A percentile compares a stretch with the other conserved stretches of the same genome.
phyloP scores from a whole-genome alignment of 2,888 invertebrate genomes.

The Himalopsyche japonica region DNA sequence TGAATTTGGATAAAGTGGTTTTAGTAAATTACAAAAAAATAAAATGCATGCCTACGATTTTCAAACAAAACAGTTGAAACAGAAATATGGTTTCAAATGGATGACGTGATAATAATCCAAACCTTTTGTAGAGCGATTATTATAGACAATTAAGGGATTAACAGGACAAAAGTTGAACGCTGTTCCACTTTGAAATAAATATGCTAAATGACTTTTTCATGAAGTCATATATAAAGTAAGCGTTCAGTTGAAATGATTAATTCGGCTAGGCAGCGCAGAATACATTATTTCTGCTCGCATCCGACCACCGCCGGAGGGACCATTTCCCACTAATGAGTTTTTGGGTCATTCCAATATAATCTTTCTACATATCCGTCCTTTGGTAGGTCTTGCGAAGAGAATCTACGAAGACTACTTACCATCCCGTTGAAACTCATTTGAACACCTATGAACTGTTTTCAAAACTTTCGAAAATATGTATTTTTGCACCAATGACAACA shows the following conservation, averaged over 20 bases:
- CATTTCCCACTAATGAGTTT: slow-evolving; percentile 25
- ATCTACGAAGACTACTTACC: background rate
- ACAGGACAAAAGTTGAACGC: background rate
- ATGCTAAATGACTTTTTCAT: background rate
- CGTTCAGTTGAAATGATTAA: background rate
- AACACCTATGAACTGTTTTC: background rate
- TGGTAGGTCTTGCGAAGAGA: background rate
- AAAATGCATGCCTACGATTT: too few relatives aligned
- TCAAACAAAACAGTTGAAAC: background rate
- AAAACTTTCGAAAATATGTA: background rate
- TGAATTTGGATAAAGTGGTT: too few relatives aligned
- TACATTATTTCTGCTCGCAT: background rate
- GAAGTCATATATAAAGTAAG: background rate
- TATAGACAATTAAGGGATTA: background rate
- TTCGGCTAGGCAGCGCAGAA: background rate
- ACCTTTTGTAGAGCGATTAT: background rate
- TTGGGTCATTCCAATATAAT: slow-evolving; percentile 28
- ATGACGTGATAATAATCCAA: background rate
- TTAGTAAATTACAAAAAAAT: too few relatives aligned
- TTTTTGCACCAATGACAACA: background rate
- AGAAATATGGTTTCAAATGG: background rate
- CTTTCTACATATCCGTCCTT: slow-evolving; percentile 19
- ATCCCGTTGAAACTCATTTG: background rate
- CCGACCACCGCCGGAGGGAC: slow-evolving; percentile 5
- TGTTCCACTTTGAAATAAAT: background rate